phyloP scores from a whole-genome alignment of 30 jellyfish, hydroid and myxozoan genomes.

The Chrysaora quinquecirrha region DNA sequence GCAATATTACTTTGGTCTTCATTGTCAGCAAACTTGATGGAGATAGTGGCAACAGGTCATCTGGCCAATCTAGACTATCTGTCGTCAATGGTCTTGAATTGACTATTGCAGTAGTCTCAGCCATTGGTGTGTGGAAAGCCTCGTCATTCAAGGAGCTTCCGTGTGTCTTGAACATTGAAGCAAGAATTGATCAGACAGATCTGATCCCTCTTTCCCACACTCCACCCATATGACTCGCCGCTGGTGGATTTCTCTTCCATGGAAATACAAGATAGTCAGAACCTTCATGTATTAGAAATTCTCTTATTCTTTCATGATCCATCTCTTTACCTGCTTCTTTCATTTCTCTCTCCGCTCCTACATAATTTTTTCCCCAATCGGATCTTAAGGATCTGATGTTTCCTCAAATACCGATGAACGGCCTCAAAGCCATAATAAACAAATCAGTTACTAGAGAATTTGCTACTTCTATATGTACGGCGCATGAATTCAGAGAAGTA shows the following conservation, averaged over 20 bases:
- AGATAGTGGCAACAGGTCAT: conserved; percentile 23
- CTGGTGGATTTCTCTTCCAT: conserved; percentile 54
- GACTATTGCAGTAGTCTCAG: not conserved
- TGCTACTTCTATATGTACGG: conserved; percentile 44
- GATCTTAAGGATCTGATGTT: conserved; percentile 31
- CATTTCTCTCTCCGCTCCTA: conserved; percentile 53
- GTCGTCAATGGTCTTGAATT: conserved; percentile 8
- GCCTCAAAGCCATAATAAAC: conserved; percentile 25
- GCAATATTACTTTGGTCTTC: conserved; percentile 21
- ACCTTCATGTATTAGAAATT: conserved; percentile 17
- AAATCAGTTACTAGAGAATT: conserved; percentile 39
- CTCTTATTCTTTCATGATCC: conserved; percentile 43
- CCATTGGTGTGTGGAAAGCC: not conserved
- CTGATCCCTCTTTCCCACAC: conserved; percentile 46
- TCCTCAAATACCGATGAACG: conserved; percentile 11
- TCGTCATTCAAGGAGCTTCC: not conserved
- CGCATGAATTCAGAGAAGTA: conserved; percentile 42
- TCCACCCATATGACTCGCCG: conserved; percentile 55
- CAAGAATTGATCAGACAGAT: conserved; percentile 4
- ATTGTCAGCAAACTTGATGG: conserved; percentile 22
- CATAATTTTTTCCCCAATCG: conserved; percentile 43
- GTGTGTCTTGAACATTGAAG: not conserved
- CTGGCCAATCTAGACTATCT: not conserved
- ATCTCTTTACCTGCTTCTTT: not conserved
- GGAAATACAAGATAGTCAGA: conserved; percentile 14